phyloP scores from a whole-genome alignment of 1,140 invertebrate species.

The Drosophila jambulina region DNA sequence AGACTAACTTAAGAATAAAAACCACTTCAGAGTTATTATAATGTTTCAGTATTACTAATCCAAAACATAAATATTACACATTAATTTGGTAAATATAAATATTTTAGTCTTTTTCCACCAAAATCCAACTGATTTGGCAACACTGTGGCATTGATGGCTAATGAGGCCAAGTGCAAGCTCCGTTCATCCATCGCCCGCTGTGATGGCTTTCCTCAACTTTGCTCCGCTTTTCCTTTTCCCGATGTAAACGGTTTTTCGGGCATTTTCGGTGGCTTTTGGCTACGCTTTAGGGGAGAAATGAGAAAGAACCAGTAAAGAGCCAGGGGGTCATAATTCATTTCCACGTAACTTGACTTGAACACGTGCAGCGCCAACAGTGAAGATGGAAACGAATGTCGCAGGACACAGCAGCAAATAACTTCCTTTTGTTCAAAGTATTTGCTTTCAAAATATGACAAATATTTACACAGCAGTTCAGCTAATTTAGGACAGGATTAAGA shows the following conservation, averaged over 20 bases:
- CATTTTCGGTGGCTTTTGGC: conserved; percentile 42
- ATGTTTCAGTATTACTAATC: background rate
- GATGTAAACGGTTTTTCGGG: conserved; percentile 35
- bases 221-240: conserved; percentile 20
- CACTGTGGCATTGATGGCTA: conserved; percentile 6
- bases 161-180: too few species aligned
- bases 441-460: background rate
- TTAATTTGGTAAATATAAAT: background rate
- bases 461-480: background rate
- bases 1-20: background rate
- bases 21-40: too few species aligned
- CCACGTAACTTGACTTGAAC: conserved; percentile 78
- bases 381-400: conserved; percentile 13
- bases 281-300: background rate
- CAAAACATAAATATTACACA: background rate
- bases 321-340: conserved; percentile 70
- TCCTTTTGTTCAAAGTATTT: background rate
- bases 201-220: conserved; percentile 31
- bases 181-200: conserved; percentile 25
- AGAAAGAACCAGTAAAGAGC: background rate
- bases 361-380: conserved; percentile 39
- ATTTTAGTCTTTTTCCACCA: too few species aligned
- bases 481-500: background rate
- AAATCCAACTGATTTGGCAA: background rate
- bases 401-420: background rate